Percentiles rank a stretch among this genome's conserved stretches.
Conservation (phyloP, 2,888 invertebrate species). For the Pherbina coryleti region DNA sequence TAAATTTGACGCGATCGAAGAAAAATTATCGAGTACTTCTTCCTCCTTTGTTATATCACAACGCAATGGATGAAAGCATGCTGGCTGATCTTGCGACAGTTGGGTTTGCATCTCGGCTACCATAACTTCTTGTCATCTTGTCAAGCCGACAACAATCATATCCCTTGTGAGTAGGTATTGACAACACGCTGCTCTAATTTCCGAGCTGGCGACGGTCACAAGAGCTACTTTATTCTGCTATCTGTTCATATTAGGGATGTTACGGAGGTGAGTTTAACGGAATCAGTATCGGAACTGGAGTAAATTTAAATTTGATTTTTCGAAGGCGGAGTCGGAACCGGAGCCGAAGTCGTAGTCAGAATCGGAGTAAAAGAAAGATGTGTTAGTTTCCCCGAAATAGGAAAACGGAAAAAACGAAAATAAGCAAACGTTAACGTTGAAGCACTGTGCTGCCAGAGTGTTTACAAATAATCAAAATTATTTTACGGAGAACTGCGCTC, state of each 20-base stretch:
- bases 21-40: slow-evolving; percentile 72
- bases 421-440: too few relatives aligned
- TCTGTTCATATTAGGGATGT: slow-evolving; percentile 48
- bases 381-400: too few relatives aligned
- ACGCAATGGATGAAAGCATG: slow-evolving; percentile 59
- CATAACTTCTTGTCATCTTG: slow-evolving; percentile 61
- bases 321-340: too few relatives aligned
- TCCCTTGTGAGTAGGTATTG: slow-evolving; percentile 51
- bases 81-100: slow-evolving; percentile 52
- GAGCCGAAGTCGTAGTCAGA: too few relatives aligned
- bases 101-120: slow-evolving; percentile 45
- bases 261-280: too few relatives aligned
- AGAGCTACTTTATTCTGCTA: slow-evolving; percentile 57
- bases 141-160: slow-evolving; percentile 69
- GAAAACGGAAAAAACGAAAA: too few relatives aligned
- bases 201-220: slow-evolving; percentile 57
- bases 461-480: too few relatives aligned
- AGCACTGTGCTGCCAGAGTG: too few relatives aligned
- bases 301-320: too few relatives aligned
- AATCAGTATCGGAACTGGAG: too few relatives aligned
- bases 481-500: too few relatives aligned
- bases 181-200: slow-evolving; percentile 54
- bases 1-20: slow-evolving; percentile 69
- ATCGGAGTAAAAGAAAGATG: too few relatives aligned
- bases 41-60: slow-evolving; percentile 73